phyloP scores from a whole-genome alignment of 2,888 invertebrate species.

The Meteorus colon region DNA sequence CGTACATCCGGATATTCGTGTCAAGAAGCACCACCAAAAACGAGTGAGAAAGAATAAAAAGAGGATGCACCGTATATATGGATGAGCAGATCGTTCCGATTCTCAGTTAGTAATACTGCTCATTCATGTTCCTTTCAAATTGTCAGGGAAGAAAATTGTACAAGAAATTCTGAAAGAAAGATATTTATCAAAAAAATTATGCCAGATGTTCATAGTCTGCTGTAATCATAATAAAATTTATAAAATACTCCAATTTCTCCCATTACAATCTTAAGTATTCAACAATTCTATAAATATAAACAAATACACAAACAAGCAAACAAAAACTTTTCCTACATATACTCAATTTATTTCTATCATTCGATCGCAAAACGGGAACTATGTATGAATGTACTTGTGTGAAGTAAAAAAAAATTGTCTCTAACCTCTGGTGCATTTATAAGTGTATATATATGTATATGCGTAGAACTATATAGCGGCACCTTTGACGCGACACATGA shows the following conservation, averaged over 20 bases:
- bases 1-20: constrained; percentile 9
- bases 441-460: constrained; percentile 35
- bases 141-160: no score
- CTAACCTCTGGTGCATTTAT: background rate
- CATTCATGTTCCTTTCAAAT: no score
- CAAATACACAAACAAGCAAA: background rate
- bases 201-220: no score
- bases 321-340: background rate
- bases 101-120: no score
- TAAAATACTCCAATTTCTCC: no score
- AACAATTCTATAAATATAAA: background rate
- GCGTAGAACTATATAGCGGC: constrained; percentile 51
- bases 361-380: background rate
- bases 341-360: constrained; percentile 15
- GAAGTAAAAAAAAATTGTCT: background rate
- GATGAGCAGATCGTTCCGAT: no score
- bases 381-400: background rate
- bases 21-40: constrained; percentile 1
- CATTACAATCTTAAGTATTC: no score
- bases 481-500: constrained; percentile 59
- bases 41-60: constrained; percentile 13
- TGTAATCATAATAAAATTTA: no score
- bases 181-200: no score
- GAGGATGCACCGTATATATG: constrained; percentile 20
- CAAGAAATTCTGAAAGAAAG: no score